Base-by-base conservation (phyloP, 2,113 vertebrate genomes). In the Alethe castanea region DNA sequence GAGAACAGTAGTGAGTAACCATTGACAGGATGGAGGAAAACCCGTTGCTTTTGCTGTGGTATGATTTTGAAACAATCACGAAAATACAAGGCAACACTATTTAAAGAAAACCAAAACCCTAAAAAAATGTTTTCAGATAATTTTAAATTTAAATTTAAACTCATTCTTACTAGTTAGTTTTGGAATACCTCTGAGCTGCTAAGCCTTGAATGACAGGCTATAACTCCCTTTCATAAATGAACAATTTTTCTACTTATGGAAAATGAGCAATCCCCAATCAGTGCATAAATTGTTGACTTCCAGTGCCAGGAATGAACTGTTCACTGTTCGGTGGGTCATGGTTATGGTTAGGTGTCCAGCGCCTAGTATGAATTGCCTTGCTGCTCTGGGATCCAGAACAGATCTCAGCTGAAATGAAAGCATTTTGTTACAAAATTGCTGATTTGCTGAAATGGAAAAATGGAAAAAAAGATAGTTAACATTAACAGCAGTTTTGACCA, bases 151-250 rank as follows among this genome's bases (percentile, higher is more conserved):
- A 54, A 57, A 90, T 85, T 81, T 74, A 38, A 87, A 61, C 11
- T 59, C 10, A 11, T 2, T 7, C 13, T 88, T 23, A 40, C 17
- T 11, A 8, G 3, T 36, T 24, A 47, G 9, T 14, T 76, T 72
- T 60, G 8, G 36, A 69, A 6, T 48, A 40, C 45, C 9, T 76
- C 48, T 4, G 6, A 44, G 40, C 5, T 83, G 65, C 28, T 70
- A 62, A 23, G 36, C 3, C 14, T 86, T 0, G 0, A 12, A 53
- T 26, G 8, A 76, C 1, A 69, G 7, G 8, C 5, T 82, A 38
- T 9, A 73, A 31, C 4, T 53, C 9, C 3, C 5, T 62, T 71
- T 52, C 53, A 64, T 29, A 82, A 80, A 76, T 14, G 4, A 76
- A 14, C 69, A 17, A 28, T 70, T 78, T 66, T 14, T 36, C 19